Conservation (phyloP, 23 tunicate species). For the Pegea sp. region DNA sequence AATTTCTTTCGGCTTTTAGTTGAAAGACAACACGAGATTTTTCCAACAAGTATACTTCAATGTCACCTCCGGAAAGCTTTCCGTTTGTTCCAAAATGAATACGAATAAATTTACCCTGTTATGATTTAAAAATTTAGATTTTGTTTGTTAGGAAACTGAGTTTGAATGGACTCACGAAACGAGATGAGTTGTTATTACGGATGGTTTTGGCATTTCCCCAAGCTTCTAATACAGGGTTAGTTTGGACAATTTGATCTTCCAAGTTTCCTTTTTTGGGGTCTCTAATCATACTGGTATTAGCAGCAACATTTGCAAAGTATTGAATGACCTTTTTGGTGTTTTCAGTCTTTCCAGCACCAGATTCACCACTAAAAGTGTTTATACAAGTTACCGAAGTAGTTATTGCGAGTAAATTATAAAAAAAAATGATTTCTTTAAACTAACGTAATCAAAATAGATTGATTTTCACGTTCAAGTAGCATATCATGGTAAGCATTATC, state of each 20-base stretch:
- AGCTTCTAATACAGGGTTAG: constrained; percentile 91
- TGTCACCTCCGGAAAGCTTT: constrained; percentile 95
- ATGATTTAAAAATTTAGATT: background rate
- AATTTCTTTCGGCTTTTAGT: constrained; percentile 65
- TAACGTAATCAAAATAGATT: constrained; percentile 92
- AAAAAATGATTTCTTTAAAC: constrained; percentile 1
- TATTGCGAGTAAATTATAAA: background rate
- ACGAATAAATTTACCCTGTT: constrained; percentile 89
- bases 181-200: constrained; percentile 97
- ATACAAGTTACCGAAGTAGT: no score
- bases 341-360: constrained; percentile 97
- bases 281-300: constrained; percentile 2
- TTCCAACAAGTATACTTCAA: constrained; percentile 84
- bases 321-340: constrained; percentile 98
- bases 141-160: background rate
- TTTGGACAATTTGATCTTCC: constrained; percentile 92
- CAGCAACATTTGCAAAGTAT: constrained; percentile 92
- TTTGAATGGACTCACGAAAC: constrained; percentile 41
- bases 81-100: constrained; percentile 98
- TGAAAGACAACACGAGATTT: constrained; percentile 93
- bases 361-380: constrained; percentile 49
- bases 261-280: constrained; percentile 51
- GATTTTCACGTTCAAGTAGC: constrained; percentile 90
- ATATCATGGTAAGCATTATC: constrained; percentile 98
- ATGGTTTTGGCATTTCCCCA: constrained; percentile 98